phyloP scores from a whole-genome alignment of 2,113 vertebrate genomes.

The Pygoscelis antarcticus region DNA sequence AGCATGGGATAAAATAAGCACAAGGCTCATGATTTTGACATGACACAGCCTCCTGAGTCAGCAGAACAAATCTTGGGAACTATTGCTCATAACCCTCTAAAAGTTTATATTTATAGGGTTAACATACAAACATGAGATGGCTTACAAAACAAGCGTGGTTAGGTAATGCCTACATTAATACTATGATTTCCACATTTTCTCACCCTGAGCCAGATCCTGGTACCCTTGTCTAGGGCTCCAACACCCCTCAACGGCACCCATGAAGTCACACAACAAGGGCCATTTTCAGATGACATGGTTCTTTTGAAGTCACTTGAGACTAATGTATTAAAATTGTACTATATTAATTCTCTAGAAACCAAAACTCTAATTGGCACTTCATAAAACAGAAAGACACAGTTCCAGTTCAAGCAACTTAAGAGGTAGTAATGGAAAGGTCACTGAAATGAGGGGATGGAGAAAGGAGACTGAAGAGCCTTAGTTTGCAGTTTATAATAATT shows the following conservation, averaged over 20 bases:
- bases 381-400: neutral
- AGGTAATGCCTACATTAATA: neutral
- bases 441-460: neutral
- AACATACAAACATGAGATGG: neutral
- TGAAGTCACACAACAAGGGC: neutral
- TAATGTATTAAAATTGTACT: neutral
- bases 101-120: neutral
- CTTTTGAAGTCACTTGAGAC: neutral
- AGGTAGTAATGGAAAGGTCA: neutral
- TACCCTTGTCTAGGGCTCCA: neutral
- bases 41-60: neutral
- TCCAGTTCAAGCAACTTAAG: neutral
- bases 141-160: neutral
- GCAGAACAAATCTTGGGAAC: neutral
- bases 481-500: neutral
- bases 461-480: neutral
- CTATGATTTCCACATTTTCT: neutral
- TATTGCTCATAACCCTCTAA: neutral
- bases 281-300: neutral
- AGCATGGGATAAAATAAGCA: neutral
- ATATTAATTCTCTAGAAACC: neutral
- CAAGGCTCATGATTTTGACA: neutral
- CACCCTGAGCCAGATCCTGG: neutral
- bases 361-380: neutral
- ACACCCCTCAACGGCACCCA: neutral